Conservation (phyloP, 2,888 invertebrate genomes). For the Dorcus hopei region DNA sequence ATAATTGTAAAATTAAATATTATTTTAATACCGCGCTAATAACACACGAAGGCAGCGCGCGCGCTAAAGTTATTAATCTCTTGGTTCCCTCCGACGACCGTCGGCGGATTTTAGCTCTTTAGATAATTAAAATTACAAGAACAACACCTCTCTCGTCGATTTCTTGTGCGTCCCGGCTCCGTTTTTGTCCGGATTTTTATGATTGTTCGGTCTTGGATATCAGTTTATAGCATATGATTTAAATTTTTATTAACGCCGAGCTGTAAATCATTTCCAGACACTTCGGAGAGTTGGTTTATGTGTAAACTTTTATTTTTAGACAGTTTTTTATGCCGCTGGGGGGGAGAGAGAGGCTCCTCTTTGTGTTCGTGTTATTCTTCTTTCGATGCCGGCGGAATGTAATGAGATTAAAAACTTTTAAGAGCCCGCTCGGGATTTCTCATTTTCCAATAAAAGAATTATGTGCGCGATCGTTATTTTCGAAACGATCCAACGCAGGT, state of each 20-base stretch:
- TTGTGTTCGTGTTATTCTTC: not conserved
- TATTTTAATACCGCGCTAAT: not conserved
- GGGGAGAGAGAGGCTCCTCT: not conserved
- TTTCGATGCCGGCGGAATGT: not conserved
- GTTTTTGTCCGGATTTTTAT: constrained; percentile 17
- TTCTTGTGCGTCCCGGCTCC: not conserved
- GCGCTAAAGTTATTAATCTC: not conserved
- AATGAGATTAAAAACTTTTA: not conserved
- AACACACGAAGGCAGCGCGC: not conserved
- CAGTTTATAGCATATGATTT: constrained; percentile 47
- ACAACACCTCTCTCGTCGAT: constrained; percentile 1
- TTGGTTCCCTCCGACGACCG: not conserved
- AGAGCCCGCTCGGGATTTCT: not conserved
- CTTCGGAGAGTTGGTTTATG: constrained; percentile 22
- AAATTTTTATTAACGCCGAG: constrained; percentile 43
- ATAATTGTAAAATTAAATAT: constrained; percentile 3
- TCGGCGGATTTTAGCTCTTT: not conserved
- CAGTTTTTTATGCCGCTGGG: constrained; percentile 4
- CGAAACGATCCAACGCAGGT: constrained; percentile 9
- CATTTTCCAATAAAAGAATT: not conserved
- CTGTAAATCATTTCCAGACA: constrained; percentile 41
- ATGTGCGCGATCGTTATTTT: not conserved
- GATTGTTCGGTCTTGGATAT: constrained; percentile 32
- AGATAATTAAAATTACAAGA: not conserved
- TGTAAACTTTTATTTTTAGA: constrained; percentile 18